Conservation (phyloP, 2,888 invertebrate species). For the Azorinus chamasolen region DNA sequence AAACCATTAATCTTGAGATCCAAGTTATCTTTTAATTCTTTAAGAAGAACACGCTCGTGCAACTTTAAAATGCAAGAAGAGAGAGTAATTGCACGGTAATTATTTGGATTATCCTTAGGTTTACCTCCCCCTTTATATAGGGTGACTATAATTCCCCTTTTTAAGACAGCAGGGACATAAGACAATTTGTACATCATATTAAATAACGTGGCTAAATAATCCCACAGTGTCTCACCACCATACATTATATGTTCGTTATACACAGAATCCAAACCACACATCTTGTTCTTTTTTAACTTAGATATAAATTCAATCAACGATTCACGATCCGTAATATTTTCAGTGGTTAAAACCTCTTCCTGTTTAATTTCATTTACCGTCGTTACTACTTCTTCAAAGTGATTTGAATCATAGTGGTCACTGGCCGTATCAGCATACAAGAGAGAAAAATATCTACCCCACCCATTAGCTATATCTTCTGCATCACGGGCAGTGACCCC, state of each 20-base stretch:
- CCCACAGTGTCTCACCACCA: neutral
- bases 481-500: neutral
- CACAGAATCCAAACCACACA: too few relatives aligned
- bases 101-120: constrained; percentile 30
- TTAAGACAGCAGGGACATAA: too few relatives aligned
- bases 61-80: constrained; percentile 23
- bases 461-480: neutral
- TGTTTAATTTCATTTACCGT: neutral
- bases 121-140: constrained; percentile 26
- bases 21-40: neutral
- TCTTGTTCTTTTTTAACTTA: too few relatives aligned
- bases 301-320: neutral
- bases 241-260: too few relatives aligned
- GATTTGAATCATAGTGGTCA: neutral
- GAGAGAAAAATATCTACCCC: neutral
- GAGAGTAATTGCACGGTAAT: constrained; percentile 29
- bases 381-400: neutral
- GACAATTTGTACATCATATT: too few relatives aligned
- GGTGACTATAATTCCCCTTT: constrained; percentile 18
- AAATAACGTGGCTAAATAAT: neutral
- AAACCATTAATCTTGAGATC: neutral
- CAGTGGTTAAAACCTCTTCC: neutral
- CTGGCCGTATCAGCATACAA: neutral
- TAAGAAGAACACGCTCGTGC: constrained; percentile 13
- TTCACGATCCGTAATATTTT: neutral